These are phyloP conservation scores for Patella caerulea DNA, from an alignment of 2,888 invertebrate species.

Conservation along the genomic window DNA sequence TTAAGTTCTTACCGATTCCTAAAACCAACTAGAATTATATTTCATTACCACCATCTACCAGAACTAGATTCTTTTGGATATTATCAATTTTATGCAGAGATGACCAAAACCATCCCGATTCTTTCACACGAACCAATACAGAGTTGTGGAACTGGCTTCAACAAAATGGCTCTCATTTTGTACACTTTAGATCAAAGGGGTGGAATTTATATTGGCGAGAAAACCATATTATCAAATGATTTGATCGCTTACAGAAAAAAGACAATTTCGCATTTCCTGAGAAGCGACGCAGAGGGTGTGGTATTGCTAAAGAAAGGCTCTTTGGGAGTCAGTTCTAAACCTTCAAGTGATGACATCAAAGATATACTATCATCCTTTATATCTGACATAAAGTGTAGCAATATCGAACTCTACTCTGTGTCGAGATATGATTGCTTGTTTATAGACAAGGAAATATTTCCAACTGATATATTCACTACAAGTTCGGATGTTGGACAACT, in stretches of 20 bases:
- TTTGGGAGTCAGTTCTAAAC: slow-evolving; percentile 13
- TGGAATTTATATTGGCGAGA: slow-evolving; percentile 52
- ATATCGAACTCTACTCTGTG: neutral
- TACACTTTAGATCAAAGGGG: slow-evolving; percentile 41
- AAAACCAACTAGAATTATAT: slow-evolving; percentile 47
- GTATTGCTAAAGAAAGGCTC: neutral
- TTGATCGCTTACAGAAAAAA: slow-evolving; percentile 21
- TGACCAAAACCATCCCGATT: slow-evolving; percentile 47
- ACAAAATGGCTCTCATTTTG: slow-evolving; percentile 22
- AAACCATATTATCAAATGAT: slow-evolving; percentile 33
- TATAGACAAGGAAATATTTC: slow-evolving; percentile 34
- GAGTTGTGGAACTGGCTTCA: slow-evolving; percentile 19
- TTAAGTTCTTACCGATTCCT: slow-evolving; percentile 49
- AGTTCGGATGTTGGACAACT: slow-evolving; percentile 45
- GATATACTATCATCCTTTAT: neutral
- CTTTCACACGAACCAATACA: slow-evolving; percentile 26
- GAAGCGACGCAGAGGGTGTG: neutral
- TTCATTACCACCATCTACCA: slow-evolving; percentile 45
- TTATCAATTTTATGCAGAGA: slow-evolving; percentile 50
- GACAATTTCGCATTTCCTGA: slow-evolving; percentile 11
- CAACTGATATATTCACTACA: slow-evolving; percentile 47
- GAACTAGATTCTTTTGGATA: slow-evolving; percentile 43
- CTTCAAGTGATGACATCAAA: neutral
- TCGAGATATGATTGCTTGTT: slow-evolving; percentile 25
- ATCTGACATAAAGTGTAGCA: slow-evolving; percentile 1